phyloP scores from a whole-genome alignment of 2,113 vertebrate genomes.

The Colossoma macropomum region DNA sequence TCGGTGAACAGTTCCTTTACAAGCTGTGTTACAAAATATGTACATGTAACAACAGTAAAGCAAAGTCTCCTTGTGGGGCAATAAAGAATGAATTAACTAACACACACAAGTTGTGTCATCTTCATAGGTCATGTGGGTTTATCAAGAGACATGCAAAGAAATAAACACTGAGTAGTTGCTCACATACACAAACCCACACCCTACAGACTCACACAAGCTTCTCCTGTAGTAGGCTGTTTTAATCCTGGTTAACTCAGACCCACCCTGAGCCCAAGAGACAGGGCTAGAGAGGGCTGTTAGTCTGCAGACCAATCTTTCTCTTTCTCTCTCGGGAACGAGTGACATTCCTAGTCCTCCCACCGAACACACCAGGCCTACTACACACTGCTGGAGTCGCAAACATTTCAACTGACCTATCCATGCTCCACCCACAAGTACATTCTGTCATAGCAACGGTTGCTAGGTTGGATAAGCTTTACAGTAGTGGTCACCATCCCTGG shows the following conservation, averaged over 20 bases:
- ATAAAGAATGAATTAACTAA: too few species aligned
- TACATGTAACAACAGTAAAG: too few species aligned
- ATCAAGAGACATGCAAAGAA: too few species aligned
- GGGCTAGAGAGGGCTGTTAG: constrained; percentile 20
- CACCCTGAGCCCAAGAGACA: constrained; percentile 32
- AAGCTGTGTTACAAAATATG: too few species aligned
- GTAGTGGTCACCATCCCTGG: too few species aligned
- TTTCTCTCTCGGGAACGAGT: constrained; percentile 46
- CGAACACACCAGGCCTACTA: constrained; percentile 33
- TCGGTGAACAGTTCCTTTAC: too few species aligned
- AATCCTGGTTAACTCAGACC: constrained; percentile 38
- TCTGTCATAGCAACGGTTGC: background rate
- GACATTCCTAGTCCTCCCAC: constrained; percentile 52
- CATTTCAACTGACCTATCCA: background rate
- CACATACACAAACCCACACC: constrained; percentile 15
- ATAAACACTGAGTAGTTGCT: too few species aligned
- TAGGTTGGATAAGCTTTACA: background rate
- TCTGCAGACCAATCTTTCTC: constrained; percentile 19
- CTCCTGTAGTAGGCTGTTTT: background rate
- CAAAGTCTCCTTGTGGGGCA: too few species aligned
- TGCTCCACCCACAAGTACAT: background rate
- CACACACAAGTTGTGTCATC: too few species aligned
- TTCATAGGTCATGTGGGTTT: too few species aligned
- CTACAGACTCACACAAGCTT: background rate
- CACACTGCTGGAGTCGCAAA: constrained; percentile 4